These are phyloP conservation scores for Melikaiella ostensackeni DNA, from an alignment of 2,888 invertebrate genomes.

Conservation along the genomic window DNA sequence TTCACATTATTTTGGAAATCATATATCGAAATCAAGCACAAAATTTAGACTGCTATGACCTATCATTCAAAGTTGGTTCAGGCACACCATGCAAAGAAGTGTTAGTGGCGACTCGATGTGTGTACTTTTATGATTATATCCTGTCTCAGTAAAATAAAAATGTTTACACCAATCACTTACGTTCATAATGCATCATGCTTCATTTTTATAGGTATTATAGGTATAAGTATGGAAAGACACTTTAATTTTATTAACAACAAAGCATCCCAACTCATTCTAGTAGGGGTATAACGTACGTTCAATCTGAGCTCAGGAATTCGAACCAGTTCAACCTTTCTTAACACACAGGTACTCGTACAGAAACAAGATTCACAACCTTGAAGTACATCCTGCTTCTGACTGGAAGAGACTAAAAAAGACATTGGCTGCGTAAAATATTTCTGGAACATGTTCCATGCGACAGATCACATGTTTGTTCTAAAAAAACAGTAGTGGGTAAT, in stretches of 20 bases:
- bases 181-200: no score
- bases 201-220: no score
- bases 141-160: no score
- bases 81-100: no score
- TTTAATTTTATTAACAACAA: slow-evolving; percentile 28
- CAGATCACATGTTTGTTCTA: slow-evolving; percentile 16
- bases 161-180: no score
- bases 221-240: neutral
- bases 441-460: slow-evolving; percentile 20
- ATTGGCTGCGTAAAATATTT: slow-evolving; percentile 3
- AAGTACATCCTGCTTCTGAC: slow-evolving; percentile 32
- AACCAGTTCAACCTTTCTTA: slow-evolving; percentile 37
- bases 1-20: no score
- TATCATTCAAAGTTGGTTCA: no score
- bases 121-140: no score
- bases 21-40: no score
- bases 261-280: slow-evolving; percentile 16
- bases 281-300: slow-evolving; percentile 5
- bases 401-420: slow-evolving; percentile 15
- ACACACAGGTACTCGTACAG: slow-evolving; percentile 5
- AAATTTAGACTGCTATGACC: no score
- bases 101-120: no score
- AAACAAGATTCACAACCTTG: slow-evolving; percentile 39
- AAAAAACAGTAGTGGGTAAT: neutral
- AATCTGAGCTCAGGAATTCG: slow-evolving; percentile 23